A percentile compares a stretch with the other conserved stretches of the same genome.
Conservation (phyloP, 2,797 vertebrate species). For the Phrynocephalus guinanensis region DNA sequence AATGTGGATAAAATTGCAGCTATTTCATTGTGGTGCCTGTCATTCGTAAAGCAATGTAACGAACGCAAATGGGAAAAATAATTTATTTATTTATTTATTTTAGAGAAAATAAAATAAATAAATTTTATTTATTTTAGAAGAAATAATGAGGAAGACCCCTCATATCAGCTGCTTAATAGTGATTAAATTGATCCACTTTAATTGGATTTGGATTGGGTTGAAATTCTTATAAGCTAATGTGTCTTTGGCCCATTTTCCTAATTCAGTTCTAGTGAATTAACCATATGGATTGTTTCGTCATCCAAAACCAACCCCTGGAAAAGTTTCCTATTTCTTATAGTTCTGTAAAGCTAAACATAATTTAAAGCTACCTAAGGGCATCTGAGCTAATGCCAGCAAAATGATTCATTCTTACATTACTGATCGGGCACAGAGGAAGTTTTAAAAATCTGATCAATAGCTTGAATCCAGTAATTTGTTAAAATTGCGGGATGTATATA, state of each 20-base stretch:
- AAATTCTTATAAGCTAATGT: not conserved
- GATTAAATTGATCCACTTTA: not conserved
- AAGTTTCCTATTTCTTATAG: constrained; percentile 14
- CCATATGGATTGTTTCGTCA: not conserved
- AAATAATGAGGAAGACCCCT: not conserved
- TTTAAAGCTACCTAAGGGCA: constrained; percentile 19
- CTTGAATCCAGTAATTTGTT: not conserved
- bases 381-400: constrained; percentile 17
- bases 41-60: not conserved
- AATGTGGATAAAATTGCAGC: not conserved
- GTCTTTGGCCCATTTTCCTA: not conserved
- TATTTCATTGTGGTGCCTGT: not conserved
- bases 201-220: not conserved
- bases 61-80: not conserved
- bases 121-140: too few relatives aligned
- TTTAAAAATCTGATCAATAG: constrained; percentile 17
- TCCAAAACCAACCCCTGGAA: not conserved
- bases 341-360: constrained; percentile 9
- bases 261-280: not conserved
- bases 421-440: not conserved
- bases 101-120: too few relatives aligned
- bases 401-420: not conserved
- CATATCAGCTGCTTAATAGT: not conserved
- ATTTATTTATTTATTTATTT: too few relatives aligned
- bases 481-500: constrained; percentile 13